Base-by-base conservation (phyloP, 2,113 vertebrate genomes). In the Hydrochoerus hydrochaeris region DNA sequence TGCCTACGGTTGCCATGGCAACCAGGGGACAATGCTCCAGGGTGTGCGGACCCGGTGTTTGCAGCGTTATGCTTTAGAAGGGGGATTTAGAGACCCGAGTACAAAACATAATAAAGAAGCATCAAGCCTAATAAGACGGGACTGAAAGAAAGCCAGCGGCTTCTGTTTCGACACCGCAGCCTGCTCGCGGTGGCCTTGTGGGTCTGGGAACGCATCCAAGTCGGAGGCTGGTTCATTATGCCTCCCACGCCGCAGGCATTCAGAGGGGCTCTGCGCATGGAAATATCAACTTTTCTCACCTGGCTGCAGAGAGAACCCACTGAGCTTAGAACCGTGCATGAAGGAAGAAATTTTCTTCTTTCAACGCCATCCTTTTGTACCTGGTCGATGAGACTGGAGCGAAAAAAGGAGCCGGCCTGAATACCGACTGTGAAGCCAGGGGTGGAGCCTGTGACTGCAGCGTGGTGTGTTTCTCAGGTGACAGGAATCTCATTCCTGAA, bases 91-190 rank as follows among this genome's bases (percentile, higher is more conserved):
- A 98, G 97, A 95, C 96, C n/a, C 96, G 96, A 97, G 97, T 94
- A 98, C 95, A 95, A 80, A 98, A 98, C 96, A 52, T 60, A 94
- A 95, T 91, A 98, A 95, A 97, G 97, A 97, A 46, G 60, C 52
- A 35, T 93, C 35, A 96, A 98, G 96, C 95, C 97, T 98, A 97
- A 97, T 98, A 97, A 90, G 41, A 89, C 96, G 97, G 96, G 97
- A 93, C 97, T 98, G 98, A 98, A 98, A 98, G 97, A 96, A 98
- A 97, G 98, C 98, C 98, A 98, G 98, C 97, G 98, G 97, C 97
- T 98, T 98, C 97, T 98, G 97, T 97, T 97, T 96, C 98, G 98
- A 97, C 97, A 98, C 97, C 98, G 96, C 96, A 52, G 98, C 65
- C 96, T 96, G 96, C 96, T 95, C 57, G 97, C 93, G 81, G 97